phyloP scores from a whole-genome alignment of 2,888 invertebrate species.

The Cantharis rustica region DNA sequence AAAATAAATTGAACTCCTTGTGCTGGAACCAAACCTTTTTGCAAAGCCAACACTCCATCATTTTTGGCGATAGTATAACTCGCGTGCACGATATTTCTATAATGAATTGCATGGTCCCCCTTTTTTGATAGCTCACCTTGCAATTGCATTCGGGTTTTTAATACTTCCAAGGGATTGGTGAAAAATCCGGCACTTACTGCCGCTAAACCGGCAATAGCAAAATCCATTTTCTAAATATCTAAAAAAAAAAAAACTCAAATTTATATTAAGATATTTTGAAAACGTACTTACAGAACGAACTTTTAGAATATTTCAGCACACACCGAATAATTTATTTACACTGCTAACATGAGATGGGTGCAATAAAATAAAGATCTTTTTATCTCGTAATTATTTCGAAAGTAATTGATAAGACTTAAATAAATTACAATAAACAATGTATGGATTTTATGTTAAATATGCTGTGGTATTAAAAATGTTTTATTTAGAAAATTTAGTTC shows the following conservation, averaged over 20 bases:
- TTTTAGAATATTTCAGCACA: neutral
- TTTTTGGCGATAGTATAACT: slow-evolving; percentile 54
- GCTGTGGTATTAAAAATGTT: neutral
- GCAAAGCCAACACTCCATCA: slow-evolving; percentile 76
- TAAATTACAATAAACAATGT: neutral
- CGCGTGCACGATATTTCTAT: slow-evolving; percentile 81
- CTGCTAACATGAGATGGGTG: neutral
- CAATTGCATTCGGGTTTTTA: slow-evolving; percentile 87
- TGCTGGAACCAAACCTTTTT: slow-evolving; percentile 82
- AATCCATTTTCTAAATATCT: slow-evolving; percentile 45
- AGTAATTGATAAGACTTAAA: neutral
- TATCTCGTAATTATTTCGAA: neutral
- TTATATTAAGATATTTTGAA: neutral
- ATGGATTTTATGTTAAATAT: neutral
- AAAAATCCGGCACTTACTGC: slow-evolving; percentile 72
- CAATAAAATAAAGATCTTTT: neutral
- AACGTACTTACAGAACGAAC: neutral
- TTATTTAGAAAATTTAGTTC: neutral
- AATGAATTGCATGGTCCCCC: slow-evolving; percentile 66
- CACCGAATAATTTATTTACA: neutral
- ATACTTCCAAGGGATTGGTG: slow-evolving; percentile 87
- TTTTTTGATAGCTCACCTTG: slow-evolving; percentile 65
- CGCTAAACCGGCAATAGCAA: slow-evolving; percentile 59
- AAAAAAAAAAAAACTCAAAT: too few relatives aligned
- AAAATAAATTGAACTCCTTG: slow-evolving; percentile 78